Conservation (phyloP, 2,888 invertebrate species). For the Lydus trimaculatus region DNA sequence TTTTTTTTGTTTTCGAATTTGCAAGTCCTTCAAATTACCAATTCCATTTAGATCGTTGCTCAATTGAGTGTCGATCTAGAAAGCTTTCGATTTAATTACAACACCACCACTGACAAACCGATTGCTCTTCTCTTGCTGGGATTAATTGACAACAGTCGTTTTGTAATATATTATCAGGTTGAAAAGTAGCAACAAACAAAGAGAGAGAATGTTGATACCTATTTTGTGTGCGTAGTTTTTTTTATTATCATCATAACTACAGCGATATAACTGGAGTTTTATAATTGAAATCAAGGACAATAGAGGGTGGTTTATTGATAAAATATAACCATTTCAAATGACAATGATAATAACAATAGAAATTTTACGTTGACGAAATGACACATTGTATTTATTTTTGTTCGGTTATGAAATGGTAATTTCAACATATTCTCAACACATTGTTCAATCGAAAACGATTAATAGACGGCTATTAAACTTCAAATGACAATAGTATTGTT, state of each 20-base stretch:
- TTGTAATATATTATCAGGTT: background rate
- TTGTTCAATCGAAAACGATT: no score
- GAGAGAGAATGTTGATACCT: background rate
- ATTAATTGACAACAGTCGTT: background rate
- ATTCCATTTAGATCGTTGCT: background rate
- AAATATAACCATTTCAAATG: background rate
- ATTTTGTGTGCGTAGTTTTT: background rate
- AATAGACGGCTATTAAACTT: no score
- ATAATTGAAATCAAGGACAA: background rate
- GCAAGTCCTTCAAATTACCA: background rate
- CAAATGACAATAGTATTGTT: no score
- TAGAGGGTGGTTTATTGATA: background rate
- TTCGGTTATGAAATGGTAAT: background rate
- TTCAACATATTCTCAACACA: no score
- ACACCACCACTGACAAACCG: no score
- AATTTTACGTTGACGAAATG: background rate
- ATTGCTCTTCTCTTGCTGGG: no score
- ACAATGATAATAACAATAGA: background rate
- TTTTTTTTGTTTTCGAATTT: no score
- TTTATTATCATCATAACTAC: background rate
- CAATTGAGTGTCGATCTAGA: background rate
- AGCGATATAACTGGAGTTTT: background rate
- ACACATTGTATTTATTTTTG: background rate
- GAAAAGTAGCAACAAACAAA: background rate
- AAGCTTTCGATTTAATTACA: background rate